Base-by-base conservation (phyloP, 2,797 vertebrate genomes). In the Microctenopoma lineatum region DNA sequence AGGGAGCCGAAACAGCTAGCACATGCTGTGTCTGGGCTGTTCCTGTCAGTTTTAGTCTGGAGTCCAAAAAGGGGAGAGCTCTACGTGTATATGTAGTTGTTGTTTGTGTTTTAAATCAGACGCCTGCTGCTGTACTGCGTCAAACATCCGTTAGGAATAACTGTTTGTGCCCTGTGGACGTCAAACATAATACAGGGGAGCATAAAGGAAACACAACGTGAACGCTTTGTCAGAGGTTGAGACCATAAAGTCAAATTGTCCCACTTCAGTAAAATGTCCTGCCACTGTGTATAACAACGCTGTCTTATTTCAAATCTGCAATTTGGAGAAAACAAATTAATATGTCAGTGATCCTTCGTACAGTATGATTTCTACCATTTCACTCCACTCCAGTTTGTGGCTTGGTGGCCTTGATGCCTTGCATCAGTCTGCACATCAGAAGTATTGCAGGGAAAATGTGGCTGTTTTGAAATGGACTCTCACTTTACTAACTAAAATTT, bases 401-500 rank as follows among this genome's bases (percentile, higher is more conserved):
- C 70, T 76, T 54, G 25, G 38, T 70, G 80, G 73, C 77, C 82
- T 84, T 71, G 77, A 86, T 52, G 51, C 54, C 69, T 67, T 70
- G 67, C 67, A 77, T 79, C 65, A 18, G 48, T 83, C 67, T 71
- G 62, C 69, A 70, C 59, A 66, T 66, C 67, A 68, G 55, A 79
- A 75, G 58, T 72, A 72, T 74, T 60, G 62, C 48, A 80, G 76
- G 75, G 62, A 70, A 80, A 70, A 63, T 81, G 59, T 80, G 74
- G 77, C 57, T 59, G 71, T 59, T 76, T 87, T 75, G 44, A 74
- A 78, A 83, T 68, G 67, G 73, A 80, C 86, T 83, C 73, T 83
- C 80, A 79, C 74, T 85, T 88, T 74, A 73, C 63, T 68, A 68
- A 73, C 86, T 87, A 75, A 64, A 70, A 66, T 83, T 89, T 83